Percentiles rank a stretch among this genome's conserved stretches.
Evolutionary conservation across 2,888 invertebrate genomes (phyloP).

Genomic region (Lottia gigantea): DNA sequence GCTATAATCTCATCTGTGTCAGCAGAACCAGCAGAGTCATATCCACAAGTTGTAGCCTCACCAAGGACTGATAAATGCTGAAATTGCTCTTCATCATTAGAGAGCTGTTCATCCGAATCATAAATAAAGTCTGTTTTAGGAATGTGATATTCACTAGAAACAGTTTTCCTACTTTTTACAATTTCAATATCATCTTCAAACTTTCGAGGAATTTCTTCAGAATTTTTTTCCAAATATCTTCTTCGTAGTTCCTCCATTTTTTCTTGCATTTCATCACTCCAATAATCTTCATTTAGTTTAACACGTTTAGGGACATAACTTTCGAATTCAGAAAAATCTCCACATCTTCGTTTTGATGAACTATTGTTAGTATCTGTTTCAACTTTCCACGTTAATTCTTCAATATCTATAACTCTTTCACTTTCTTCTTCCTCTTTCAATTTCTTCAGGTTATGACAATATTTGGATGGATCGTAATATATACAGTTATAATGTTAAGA

Average conservation of each 20-base stretch:
- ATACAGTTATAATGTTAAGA: slow-evolving; percentile 8
- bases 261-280: slow-evolving; percentile 4
- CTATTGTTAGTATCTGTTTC: slow-evolving; percentile 22
- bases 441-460: slow-evolving; percentile 51
- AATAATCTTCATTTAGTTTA: background rate
- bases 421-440: slow-evolving; percentile 37
- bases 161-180: slow-evolving; percentile 19
- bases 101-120: slow-evolving; percentile 19
- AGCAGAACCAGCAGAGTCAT: slow-evolving; percentile 37
- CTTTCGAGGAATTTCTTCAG: slow-evolving; percentile 8
- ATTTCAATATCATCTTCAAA: slow-evolving; percentile 21
- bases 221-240: slow-evolving; percentile 22
- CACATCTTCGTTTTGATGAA: background rate
- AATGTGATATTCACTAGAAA: slow-evolving; percentile 12
- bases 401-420: slow-evolving; percentile 4
- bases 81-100: background rate
- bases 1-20: slow-evolving; percentile 42
- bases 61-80: slow-evolving; percentile 32
- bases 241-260: slow-evolving; percentile 28
- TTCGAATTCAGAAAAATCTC: background rate
- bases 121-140: slow-evolving; percentile 23
- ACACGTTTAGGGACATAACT: background rate
- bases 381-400: slow-evolving; percentile 47
- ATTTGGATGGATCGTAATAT: slow-evolving; percentile 58
- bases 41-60: slow-evolving; percentile 30